Evolutionary conservation across 2,797 vertebrate genomes (phyloP).

Genomic region (Manis javanica): DNA sequence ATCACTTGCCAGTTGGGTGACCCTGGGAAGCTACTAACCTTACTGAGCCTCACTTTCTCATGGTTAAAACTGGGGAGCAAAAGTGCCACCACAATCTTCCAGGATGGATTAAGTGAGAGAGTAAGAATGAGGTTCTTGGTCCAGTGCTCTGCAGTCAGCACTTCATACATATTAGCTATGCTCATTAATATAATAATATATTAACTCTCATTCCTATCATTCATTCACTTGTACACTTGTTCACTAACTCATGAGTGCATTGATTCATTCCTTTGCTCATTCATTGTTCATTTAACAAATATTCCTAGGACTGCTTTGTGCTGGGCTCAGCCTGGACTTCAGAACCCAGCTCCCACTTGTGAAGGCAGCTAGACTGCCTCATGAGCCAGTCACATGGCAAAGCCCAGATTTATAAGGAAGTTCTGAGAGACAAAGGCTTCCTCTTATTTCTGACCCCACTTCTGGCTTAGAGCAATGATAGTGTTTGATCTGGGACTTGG

Average conservation of each 20-base stretch:
- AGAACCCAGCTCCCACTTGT: background rate
- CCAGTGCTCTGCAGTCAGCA: background rate
- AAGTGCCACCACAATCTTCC: background rate
- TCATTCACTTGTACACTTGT: background rate
- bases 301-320: background rate
- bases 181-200: background rate
- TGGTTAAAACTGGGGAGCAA: background rate
- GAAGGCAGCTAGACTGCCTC: background rate
- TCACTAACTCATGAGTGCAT: background rate
- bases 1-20: background rate
- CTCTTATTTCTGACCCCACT: background rate
- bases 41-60: background rate
- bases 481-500: background rate
- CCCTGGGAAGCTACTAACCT: constrained; percentile 26
- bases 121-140: background rate
- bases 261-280: constrained; percentile 4
- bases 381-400: background rate
- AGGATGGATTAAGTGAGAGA: background rate
- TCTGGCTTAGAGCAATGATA: background rate
- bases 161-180: background rate
- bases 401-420: background rate
- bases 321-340: background rate
- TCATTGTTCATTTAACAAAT: constrained; percentile 17
- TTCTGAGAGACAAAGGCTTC: background rate
- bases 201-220: background rate